Conservation (phyloP, 2,888 invertebrate species). For the Tyria jacobaeae region DNA sequence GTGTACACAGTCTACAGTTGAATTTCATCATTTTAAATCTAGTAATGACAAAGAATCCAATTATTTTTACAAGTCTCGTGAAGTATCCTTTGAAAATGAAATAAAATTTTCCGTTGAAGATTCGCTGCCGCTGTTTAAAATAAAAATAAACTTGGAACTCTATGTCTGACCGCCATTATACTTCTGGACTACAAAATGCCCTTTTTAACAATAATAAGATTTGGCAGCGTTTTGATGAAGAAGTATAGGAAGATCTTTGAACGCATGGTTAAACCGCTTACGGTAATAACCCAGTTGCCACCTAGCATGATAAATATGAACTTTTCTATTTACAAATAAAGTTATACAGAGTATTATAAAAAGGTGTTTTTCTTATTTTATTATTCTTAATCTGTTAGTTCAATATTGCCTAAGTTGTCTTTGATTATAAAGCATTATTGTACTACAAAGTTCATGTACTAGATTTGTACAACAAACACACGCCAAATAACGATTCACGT, state of each 20-base stretch:
- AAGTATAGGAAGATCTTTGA: neutral
- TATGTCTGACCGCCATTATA: slow-evolving; percentile 6
- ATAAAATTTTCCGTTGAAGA: slow-evolving; percentile 9
- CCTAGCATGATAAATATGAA: neutral
- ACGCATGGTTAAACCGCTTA: neutral
- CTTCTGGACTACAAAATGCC: neutral
- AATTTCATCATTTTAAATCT: slow-evolving; percentile 7
- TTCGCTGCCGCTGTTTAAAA: slow-evolving; percentile 7
- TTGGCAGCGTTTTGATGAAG: neutral
- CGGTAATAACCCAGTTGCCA: neutral
- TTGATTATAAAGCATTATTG: too few species aligned
- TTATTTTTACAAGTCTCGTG: slow-evolving; percentile 11
- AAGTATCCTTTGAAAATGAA: slow-evolving; percentile 9
- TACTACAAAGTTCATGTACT: too few species aligned
- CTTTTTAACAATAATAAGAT: neutral
- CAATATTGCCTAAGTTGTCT: too few species aligned
- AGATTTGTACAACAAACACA: too few species aligned
- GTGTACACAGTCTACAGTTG: neutral
- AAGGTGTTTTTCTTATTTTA: too few species aligned
- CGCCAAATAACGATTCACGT: too few species aligned
- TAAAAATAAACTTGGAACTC: slow-evolving; percentile 10
- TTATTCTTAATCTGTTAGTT: too few species aligned
- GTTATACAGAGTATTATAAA: too few species aligned
- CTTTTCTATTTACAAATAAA: too few species aligned
- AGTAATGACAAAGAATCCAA: slow-evolving; percentile 16